Conservation (phyloP, 1,140 invertebrate genomes). For the Drosophila athabasca region DNA sequence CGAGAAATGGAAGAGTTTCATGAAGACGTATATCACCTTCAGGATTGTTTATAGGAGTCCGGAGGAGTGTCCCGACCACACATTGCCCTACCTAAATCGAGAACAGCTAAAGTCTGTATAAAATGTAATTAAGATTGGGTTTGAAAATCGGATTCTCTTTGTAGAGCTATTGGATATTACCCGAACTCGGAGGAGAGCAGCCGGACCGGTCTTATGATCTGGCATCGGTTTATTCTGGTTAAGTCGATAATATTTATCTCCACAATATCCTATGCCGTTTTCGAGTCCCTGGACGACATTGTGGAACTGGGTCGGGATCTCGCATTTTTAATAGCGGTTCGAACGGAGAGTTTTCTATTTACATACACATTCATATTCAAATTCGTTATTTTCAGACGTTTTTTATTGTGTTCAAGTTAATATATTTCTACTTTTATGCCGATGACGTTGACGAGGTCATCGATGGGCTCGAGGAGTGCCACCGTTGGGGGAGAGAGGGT, state of each 20-base stretch:
- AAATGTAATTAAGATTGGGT: too few relatives aligned
- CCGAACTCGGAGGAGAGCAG: slow-evolving; percentile 27
- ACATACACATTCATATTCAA: neutral
- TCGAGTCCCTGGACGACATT: slow-evolving; percentile 16
- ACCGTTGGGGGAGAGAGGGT: neutral
- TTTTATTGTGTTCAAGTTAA: slow-evolving; percentile 20
- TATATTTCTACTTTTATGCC: slow-evolving; percentile 7
- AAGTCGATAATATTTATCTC: neutral
- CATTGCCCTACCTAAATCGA: too few relatives aligned
- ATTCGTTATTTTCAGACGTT: neutral
- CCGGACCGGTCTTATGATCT: neutral
- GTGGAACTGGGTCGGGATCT: slow-evolving; percentile 45
- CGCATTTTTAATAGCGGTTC: slow-evolving; percentile 28
- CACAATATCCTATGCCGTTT: neutral
- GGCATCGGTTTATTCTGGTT: slow-evolving; percentile 17
- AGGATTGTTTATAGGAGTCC: too few relatives aligned
- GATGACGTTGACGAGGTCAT: slow-evolving; percentile 37
- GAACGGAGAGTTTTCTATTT: neutral
- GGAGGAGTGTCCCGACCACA: too few relatives aligned
- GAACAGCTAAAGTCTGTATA: too few relatives aligned
- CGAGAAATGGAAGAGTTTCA: too few relatives aligned
- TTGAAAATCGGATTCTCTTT: too few relatives aligned
- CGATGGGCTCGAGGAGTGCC: slow-evolving; percentile 23
- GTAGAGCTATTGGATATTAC: slow-evolving; percentile 31
- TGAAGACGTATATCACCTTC: too few relatives aligned